Percentiles rank a stretch among this genome's conserved stretches.
These are phyloP conservation scores for Rhimphoctona megacephalus DNA, from an alignment of 2,888 invertebrate genomes.

Conservation along the genomic window DNA sequence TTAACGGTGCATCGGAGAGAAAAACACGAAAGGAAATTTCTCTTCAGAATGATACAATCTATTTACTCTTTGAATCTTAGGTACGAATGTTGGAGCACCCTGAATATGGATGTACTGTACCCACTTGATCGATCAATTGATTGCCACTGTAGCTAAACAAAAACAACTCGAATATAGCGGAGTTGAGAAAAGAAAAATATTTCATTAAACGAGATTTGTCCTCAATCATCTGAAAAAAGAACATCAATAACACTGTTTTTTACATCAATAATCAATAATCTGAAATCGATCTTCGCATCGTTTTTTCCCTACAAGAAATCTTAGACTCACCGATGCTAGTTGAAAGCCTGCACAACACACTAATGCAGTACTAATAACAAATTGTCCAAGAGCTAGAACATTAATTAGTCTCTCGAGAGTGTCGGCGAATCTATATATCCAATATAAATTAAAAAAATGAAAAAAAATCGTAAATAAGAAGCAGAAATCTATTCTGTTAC, in stretches of 20 bases:
- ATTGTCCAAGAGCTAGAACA: constrained; percentile 79
- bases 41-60: not conserved
- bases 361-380: constrained; percentile 78
- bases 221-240: constrained; percentile 73
- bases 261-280: not conserved
- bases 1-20: not conserved
- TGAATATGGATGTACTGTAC: not conserved
- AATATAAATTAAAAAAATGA: not conserved
- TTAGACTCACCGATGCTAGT: constrained; percentile 76
- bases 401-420: constrained; percentile 77
- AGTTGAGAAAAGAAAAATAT: constrained; percentile 76
- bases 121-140: constrained; percentile 76
- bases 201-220: constrained; percentile 75
- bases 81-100: not conserved
- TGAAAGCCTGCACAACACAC: constrained; percentile 81
- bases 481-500: not conserved
- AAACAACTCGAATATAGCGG: constrained; percentile 79
- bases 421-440: constrained; percentile 79
- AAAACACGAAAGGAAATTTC: not conserved
- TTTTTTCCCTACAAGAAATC: not conserved
- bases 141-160: constrained; percentile 81
- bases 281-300: too few species aligned
- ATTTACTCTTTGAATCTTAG: not conserved
- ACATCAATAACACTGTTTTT: not conserved
- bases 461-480: not conserved